These are phyloP conservation scores for Drosophila nigricruria DNA, from an alignment of 2,888 invertebrate species.

Conservation along the genomic window DNA sequence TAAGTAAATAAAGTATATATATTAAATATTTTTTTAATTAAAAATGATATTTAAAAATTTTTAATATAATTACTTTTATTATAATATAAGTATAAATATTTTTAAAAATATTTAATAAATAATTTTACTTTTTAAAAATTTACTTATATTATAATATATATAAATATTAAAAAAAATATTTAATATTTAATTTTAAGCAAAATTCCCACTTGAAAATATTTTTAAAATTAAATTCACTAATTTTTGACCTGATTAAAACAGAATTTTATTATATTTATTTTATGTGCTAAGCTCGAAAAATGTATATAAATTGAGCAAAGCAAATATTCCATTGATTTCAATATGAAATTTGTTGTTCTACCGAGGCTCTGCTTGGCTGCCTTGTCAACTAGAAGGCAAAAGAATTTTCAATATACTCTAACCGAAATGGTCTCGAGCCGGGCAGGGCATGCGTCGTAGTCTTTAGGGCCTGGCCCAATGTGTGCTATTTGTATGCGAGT, in stretches of 20 bases:
- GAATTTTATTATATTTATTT: neutral
- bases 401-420: slow-evolving; percentile 22
- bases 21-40: too few species aligned
- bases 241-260: neutral
- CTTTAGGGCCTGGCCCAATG: slow-evolving; percentile 49
- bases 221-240: neutral
- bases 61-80: too few species aligned
- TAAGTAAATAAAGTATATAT: neutral
- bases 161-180: too few species aligned
- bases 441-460: slow-evolving; percentile 50
- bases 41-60: too few species aligned
- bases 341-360: neutral
- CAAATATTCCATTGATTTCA: neutral
- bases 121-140: too few species aligned
- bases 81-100: too few species aligned
- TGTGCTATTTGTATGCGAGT: slow-evolving; percentile 38
- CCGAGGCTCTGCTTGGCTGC: slow-evolving; percentile 1
- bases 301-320: neutral
- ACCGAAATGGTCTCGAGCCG: slow-evolving; percentile 22
- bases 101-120: too few species aligned
- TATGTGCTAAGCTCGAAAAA: neutral
- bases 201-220: neutral
- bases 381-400: slow-evolving; percentile 21
- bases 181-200: neutral
- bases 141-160: neutral